phyloP scores from a whole-genome alignment of 1,140 invertebrate species.

The Caenorhabditis latens region DNA sequence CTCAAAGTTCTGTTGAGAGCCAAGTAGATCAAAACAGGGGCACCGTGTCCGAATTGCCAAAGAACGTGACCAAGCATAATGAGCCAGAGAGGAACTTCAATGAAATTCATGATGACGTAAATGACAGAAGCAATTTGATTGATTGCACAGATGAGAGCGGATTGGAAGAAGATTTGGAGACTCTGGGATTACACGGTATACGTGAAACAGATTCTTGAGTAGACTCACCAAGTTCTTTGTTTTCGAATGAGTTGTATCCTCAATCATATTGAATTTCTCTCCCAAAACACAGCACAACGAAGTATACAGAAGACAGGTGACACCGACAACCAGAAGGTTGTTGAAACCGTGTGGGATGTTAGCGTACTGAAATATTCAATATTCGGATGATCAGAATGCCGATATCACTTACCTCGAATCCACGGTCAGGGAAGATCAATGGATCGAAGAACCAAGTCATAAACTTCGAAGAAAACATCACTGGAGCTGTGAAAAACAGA shows the following conservation, averaged over 20 bases:
- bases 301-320: neutral
- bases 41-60: constrained; percentile 11
- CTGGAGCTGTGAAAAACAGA: neutral
- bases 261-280: constrained; percentile 9
- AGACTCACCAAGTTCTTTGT: neutral
- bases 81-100: neutral
- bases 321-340: neutral
- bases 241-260: neutral
- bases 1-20: constrained; percentile 8
- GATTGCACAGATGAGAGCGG: neutral
- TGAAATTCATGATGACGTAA: constrained; percentile 24
- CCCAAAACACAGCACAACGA: neutral
- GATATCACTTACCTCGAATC: neutral
- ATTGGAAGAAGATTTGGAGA: constrained; percentile 29
- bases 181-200: neutral
- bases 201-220: no score
- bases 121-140: neutral
- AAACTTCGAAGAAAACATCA: constrained; percentile 1
- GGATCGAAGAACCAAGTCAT: constrained; percentile 20
- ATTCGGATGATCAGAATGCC: no score
- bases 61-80: neutral
- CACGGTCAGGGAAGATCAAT: neutral
- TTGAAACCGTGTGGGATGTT: constrained; percentile 10
- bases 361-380: neutral
- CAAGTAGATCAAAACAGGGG: neutral